Conservation (phyloP, 2,888 invertebrate species). For the Standfussiana lucernea region DNA sequence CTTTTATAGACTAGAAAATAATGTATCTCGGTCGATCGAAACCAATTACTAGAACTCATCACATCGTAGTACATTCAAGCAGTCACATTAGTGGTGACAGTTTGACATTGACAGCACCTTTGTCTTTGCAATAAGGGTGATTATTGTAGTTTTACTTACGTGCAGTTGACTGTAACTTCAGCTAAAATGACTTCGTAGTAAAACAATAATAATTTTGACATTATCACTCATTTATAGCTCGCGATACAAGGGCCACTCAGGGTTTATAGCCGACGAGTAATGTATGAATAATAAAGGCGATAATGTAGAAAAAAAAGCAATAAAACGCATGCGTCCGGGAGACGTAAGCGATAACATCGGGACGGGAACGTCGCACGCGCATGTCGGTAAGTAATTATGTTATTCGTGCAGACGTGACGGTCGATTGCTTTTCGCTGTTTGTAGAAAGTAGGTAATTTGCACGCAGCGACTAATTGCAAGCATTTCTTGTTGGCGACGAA, state of each 20-base stretch:
- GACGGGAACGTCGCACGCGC: slow-evolving; percentile 56
- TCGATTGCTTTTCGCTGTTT: slow-evolving; percentile 23
- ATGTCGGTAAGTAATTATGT: slow-evolving; percentile 38
- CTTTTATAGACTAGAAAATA: slow-evolving; percentile 35
- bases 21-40: slow-evolving; percentile 23
- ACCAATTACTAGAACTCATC: slow-evolving; percentile 39
- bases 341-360: slow-evolving; percentile 54
- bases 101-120: background rate
- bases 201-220: slow-evolving; percentile 41
- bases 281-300: slow-evolving; percentile 53
- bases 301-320: slow-evolving; percentile 50
- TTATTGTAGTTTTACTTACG: background rate
- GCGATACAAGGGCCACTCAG: slow-evolving; percentile 35
- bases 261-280: slow-evolving; percentile 48
- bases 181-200: slow-evolving; percentile 37
- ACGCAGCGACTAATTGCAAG: background rate
- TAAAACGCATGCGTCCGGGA: slow-evolving; percentile 61
- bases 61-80: background rate
- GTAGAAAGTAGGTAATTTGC: background rate
- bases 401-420: slow-evolving; percentile 47
- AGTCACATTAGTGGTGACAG: background rate
- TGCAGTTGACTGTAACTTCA: background rate
- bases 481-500: background rate
- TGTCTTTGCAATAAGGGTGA: background rate
- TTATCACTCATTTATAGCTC: slow-evolving; percentile 49